Base-by-base conservation (phyloP, 2,797 vertebrate species). In the Scolopax bukidnonensis region DNA sequence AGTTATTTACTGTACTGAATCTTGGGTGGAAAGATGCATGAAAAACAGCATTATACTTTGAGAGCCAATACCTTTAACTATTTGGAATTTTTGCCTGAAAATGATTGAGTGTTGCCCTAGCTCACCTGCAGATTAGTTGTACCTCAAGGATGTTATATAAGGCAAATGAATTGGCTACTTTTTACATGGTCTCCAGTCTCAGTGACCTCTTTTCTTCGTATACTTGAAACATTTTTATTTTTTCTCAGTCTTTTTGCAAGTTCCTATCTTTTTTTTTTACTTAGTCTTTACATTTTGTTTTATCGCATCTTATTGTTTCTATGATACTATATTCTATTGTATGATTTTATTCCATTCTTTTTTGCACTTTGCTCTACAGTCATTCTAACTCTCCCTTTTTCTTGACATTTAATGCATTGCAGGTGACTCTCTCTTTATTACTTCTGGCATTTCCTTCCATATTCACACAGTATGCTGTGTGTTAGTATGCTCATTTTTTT, bases 101-200 rank as follows among this genome's bases (percentile, higher is more conserved):
- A 84, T 82, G 33, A 57, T 33, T 67, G 40, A 90, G 32, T 28
- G 61, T 86, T 84, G 51, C 59, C 70, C 47, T 82, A 33, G 12
- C 23, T 93, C 54, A 84, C 63, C 70, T 79, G 20, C 51, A 93
- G 67, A 94, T 95, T 93, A 79, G 83, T 77, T 82, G 63, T 67
- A 94, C 70, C 88, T 94, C 60, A 89, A 84, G 80, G 65, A 82
- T 81, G 53, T 86, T 93, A 94, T 23, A 84, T 20, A 80, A 75
- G 21, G 38, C 33, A 87, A 94, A 94, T 76, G 24, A 84, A 90
- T 84, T 90, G 38, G 27, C 17, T 84, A 11, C 75, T 64, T 93
- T 27, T 81, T 85, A 77, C 15, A 61, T 12, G 16, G 14, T 80
- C 24, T 89, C 38, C 50, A 68, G 21, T 65, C 12, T 33, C 10